phyloP scores from a whole-genome alignment of 2,888 invertebrate species.

The Chrysolina oricalcia region DNA sequence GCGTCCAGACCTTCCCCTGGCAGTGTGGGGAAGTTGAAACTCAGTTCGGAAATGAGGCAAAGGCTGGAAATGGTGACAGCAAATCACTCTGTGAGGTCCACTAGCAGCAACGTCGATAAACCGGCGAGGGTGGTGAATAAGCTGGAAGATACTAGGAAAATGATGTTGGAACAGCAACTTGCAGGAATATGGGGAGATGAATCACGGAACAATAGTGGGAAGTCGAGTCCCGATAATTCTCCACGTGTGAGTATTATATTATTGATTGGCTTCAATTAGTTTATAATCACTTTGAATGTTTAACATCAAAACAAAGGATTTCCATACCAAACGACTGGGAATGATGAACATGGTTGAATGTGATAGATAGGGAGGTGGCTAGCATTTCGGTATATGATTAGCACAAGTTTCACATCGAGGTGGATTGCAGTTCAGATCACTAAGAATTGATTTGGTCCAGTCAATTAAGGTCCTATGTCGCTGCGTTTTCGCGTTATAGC shows the following conservation, averaged over 20 bases:
- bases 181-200: constrained; percentile 79
- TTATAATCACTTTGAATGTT: too few relatives aligned
- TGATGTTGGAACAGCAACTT: constrained; percentile 89
- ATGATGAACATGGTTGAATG: too few relatives aligned
- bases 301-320: too few relatives aligned
- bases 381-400: too few relatives aligned
- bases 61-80: constrained; percentile 91
- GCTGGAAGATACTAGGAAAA: constrained; percentile 88
- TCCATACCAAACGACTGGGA: too few relatives aligned
- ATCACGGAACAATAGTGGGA: constrained; percentile 71
- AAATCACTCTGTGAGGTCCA: constrained; percentile 88
- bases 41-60: constrained; percentile 94
- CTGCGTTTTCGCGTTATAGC: too few relatives aligned
- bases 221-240: constrained; percentile 67
- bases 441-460: too few relatives aligned
- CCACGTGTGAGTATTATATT: constrained; percentile 56
- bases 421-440: too few relatives aligned
- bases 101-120: constrained; percentile 81
- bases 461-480: too few relatives aligned
- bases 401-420: too few relatives aligned
- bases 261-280: background rate
- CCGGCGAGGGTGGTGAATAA: constrained; percentile 83
- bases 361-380: too few relatives aligned
- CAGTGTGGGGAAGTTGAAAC: constrained; percentile 91
- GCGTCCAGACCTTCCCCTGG: constrained; percentile 88